Percentiles rank a stretch among this genome's conserved stretches.
Conservation (phyloP, 2,797 vertebrate species). For the Glyptemys insculpta region DNA sequence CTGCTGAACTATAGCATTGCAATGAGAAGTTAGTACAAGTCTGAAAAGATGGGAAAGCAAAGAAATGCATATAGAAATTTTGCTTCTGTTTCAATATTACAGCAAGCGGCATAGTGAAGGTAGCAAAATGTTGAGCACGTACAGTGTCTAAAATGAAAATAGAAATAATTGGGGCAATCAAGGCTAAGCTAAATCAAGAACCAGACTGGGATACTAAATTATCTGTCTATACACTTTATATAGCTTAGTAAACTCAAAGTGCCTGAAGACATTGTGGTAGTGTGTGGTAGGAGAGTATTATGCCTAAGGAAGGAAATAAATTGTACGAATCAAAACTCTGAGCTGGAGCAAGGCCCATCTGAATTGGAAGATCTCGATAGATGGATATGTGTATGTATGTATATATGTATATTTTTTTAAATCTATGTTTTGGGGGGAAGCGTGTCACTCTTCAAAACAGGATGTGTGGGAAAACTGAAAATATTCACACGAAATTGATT, state of each 20-base stretch:
- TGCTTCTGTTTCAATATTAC: not conserved
- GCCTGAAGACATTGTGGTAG: not conserved
- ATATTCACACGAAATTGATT: not conserved
- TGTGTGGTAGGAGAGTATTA: not conserved
- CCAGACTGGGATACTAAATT: not conserved
- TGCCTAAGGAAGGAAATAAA: not conserved
- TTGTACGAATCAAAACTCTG: not conserved
- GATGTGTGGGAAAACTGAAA: accelerated
- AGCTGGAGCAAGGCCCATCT: not conserved
- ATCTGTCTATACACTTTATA: not conserved
- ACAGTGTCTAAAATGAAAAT: not conserved
- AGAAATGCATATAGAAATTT: not conserved
- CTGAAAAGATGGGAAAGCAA: not conserved
- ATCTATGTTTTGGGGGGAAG: not conserved
- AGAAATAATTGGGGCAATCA: not conserved
- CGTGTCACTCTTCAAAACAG: not conserved
- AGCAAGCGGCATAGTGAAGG: not conserved
- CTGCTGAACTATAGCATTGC: not conserved
- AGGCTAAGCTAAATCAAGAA: not conserved
- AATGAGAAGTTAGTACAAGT: not conserved
- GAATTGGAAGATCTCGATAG: not conserved
- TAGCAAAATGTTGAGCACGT: accelerated
- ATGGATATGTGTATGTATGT: not conserved
- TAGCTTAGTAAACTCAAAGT: not conserved
- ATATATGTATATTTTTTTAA: no score